phyloP scores from a whole-genome alignment of 2,888 invertebrate genomes.

The Epinotia bilunana region DNA sequence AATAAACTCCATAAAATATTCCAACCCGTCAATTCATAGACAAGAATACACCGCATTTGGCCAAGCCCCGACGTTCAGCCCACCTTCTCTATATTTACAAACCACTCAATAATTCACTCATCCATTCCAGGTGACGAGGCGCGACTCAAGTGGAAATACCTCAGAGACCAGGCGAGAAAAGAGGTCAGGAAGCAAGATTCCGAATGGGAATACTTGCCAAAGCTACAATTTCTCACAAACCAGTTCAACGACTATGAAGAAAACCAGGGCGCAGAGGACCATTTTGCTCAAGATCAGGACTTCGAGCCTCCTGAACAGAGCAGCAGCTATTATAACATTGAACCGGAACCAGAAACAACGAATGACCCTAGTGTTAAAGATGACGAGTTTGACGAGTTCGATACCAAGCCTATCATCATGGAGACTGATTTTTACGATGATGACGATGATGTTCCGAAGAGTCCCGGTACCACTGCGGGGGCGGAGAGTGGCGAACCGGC shows the following conservation, averaged over 20 bases:
- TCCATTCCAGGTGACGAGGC: slow-evolving; percentile 75
- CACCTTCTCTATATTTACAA: slow-evolving; percentile 29
- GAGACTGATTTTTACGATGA: slow-evolving; percentile 80
- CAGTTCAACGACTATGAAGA: slow-evolving; percentile 78
- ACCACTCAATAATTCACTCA: slow-evolving; percentile 28
- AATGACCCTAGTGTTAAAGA: slow-evolving; percentile 63
- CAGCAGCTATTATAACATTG: slow-evolving; percentile 65
- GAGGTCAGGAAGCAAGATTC: slow-evolving; percentile 76
- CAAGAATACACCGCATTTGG: slow-evolving; percentile 12
- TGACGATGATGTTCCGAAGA: slow-evolving; percentile 71
- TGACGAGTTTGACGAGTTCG: slow-evolving; percentile 80
- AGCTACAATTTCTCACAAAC: slow-evolving; percentile 74
- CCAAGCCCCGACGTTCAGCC: slow-evolving; percentile 26
- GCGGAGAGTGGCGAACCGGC: slow-evolving; percentile 54
- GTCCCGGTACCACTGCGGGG: slow-evolving; percentile 48
- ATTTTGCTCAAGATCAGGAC: slow-evolving; percentile 56
- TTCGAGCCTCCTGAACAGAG: slow-evolving; percentile 63
- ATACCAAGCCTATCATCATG: slow-evolving; percentile 77
- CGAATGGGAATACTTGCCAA: slow-evolving; percentile 76
- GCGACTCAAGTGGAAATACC: slow-evolving; percentile 78
- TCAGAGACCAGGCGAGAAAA: slow-evolving; percentile 77
- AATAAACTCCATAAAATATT: slow-evolving; percentile 16
- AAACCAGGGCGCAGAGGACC: slow-evolving; percentile 60
- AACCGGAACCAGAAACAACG: slow-evolving; percentile 51
- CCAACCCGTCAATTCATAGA: slow-evolving; percentile 5